Evolutionary conservation across 2,113 vertebrate genomes (phyloP).

Genomic region (Rafetus swinhoei): DNA sequence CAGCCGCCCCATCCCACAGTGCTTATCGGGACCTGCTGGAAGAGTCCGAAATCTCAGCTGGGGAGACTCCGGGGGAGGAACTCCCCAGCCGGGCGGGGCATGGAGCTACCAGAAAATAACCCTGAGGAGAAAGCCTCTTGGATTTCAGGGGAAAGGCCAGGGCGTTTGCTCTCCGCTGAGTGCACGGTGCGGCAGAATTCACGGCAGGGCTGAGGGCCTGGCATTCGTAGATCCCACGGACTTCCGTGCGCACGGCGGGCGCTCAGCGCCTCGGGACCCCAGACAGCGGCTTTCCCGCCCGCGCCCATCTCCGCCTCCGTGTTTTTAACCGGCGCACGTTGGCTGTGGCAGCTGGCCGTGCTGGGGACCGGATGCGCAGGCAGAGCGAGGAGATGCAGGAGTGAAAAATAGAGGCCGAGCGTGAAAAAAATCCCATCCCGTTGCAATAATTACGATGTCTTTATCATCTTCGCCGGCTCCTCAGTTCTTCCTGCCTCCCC

Average conservation of each 20-base stretch:
- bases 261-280: background rate
- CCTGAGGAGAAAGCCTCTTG: background rate
- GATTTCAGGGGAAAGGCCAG: background rate
- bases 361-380: background rate
- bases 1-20: background rate
- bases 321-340: background rate
- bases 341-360: background rate
- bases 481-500: background rate
- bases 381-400: background rate
- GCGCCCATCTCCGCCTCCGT: background rate
- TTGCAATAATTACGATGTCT: background rate
- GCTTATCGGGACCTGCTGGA: background rate
- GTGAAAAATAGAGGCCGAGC: background rate
- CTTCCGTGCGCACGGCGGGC: no score
- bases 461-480: background rate
- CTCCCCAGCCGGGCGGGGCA: no score
- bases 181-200: background rate
- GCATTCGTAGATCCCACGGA: background rate
- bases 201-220: background rate
- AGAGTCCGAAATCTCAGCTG: background rate
- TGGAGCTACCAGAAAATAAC: background rate
- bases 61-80: background rate
- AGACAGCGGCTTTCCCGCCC: background rate
- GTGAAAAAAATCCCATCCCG: background rate
- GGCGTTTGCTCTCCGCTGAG: background rate